These are phyloP conservation scores for Ophiodon elongatus DNA, from an alignment of 2,113 vertebrate species.

Conservation along the genomic window DNA sequence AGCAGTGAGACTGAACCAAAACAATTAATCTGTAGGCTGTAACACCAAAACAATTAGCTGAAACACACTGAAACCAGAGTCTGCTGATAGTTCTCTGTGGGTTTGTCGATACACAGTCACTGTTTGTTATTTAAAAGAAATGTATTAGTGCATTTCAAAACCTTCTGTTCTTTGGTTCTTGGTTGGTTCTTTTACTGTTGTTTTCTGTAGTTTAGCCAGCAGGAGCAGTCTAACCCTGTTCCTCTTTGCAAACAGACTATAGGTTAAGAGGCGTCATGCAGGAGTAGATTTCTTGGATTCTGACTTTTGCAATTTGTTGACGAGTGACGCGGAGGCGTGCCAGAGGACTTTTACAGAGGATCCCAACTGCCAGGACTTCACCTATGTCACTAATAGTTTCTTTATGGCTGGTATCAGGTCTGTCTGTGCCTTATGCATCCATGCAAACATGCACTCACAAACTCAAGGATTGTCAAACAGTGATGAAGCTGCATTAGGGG, in stretches of 20 bases:
- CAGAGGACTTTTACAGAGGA: constrained; percentile 61
- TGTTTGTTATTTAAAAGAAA: too few relatives aligned
- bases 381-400: constrained; percentile 28
- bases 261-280: not conserved
- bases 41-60: too few relatives aligned
- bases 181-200: not conserved
- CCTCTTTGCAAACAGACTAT: constrained; percentile 60
- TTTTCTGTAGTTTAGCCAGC: not conserved
- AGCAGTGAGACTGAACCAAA: too few relatives aligned
- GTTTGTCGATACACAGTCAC: too few relatives aligned
- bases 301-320: not conserved
- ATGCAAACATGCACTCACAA: not conserved
- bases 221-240: not conserved
- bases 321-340: constrained; percentile 32
- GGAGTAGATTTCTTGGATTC: constrained; percentile 45
- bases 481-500: not conserved
- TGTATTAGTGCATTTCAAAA: not conserved
- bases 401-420: not conserved
- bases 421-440: not conserved
- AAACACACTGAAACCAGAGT: too few relatives aligned
- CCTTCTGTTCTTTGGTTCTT: too few relatives aligned
- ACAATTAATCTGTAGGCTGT: too few relatives aligned
- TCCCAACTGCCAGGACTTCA: constrained; percentile 76
- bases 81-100: too few relatives aligned
- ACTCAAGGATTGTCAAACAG: not conserved